phyloP scores from a whole-genome alignment of 2,113 vertebrate genomes.

The Pogonocichla stellata region DNA sequence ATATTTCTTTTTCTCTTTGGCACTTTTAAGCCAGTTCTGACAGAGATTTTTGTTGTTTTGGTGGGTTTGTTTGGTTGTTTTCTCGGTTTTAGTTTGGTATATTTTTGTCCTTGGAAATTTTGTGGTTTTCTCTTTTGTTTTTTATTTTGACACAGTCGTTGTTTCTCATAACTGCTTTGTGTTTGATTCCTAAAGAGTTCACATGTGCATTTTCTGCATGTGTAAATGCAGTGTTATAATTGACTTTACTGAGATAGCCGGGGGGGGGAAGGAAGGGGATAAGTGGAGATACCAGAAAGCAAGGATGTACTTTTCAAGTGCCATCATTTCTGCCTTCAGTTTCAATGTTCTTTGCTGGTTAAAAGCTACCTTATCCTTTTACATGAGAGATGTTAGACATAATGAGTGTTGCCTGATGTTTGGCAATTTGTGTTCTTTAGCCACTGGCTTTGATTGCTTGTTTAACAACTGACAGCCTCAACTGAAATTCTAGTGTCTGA shows the following conservation, averaged over 20 bases:
- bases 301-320: conserved; percentile 61
- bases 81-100: not conserved
- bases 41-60: not conserved
- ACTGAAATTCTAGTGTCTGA: not conserved
- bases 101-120: not conserved
- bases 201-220: not conserved
- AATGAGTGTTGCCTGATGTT: conserved; percentile 21
- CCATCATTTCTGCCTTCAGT: conserved; percentile 68
- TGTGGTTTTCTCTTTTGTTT: not conserved
- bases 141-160: not conserved
- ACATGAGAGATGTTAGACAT: conserved; percentile 50
- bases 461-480: not conserved
- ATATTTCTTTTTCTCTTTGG: not conserved
- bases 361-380: conserved; percentile 63
- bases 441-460: not conserved
- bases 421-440: not conserved
- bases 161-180: not conserved
- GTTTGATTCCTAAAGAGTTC: not conserved
- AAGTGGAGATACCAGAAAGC: conserved; percentile 16
- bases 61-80: not conserved
- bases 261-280: accelerated
- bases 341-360: conserved; percentile 70
- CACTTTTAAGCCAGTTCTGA: not conserved
- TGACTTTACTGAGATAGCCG: not conserved
- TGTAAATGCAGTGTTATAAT: not conserved